Evolutionary conservation across 2,888 invertebrate genomes (phyloP).

Genomic region (Anodontia alba): DNA sequence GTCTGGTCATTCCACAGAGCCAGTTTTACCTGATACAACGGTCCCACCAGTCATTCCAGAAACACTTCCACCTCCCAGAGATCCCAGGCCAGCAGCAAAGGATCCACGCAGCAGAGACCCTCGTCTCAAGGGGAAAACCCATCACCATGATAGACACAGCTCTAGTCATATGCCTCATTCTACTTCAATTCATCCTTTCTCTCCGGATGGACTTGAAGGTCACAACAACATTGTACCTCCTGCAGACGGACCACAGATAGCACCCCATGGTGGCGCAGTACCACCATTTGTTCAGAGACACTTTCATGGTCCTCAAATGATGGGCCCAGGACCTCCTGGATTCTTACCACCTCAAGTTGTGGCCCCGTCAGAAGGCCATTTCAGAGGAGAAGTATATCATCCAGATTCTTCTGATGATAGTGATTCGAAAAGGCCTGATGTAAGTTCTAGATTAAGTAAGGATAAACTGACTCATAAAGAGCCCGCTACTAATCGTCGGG

Average conservation of each 20-base stretch:
- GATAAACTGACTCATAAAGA: background rate
- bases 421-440: background rate
- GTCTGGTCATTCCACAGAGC: background rate
- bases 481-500: background rate
- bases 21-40: slow-evolving; percentile 12
- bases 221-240: background rate
- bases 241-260: background rate
- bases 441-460: background rate
- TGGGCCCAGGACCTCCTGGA: background rate
- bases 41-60: slow-evolving; percentile 22
- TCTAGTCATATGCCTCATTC: slow-evolving; percentile 5
- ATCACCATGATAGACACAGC: background rate
- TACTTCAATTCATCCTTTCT: background rate
- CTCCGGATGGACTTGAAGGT: background rate
- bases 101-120: slow-evolving; percentile 59
- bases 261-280: background rate
- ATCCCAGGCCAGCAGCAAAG: slow-evolving; percentile 49
- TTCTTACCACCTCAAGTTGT: background rate
- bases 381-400: slow-evolving; percentile 49
- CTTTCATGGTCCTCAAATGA: background rate
- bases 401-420: slow-evolving; percentile 34
- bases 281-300: background rate
- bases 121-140: slow-evolving; percentile 4
- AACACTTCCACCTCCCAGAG: slow-evolving; percentile 31
- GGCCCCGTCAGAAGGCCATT: slow-evolving; percentile 9